A percentile compares a stretch with the other conserved stretches of the same genome.
These are phyloP conservation scores for Drosophila grimshawi DNA, from an alignment of 1,140 invertebrate species.

Conservation along the genomic window DNA sequence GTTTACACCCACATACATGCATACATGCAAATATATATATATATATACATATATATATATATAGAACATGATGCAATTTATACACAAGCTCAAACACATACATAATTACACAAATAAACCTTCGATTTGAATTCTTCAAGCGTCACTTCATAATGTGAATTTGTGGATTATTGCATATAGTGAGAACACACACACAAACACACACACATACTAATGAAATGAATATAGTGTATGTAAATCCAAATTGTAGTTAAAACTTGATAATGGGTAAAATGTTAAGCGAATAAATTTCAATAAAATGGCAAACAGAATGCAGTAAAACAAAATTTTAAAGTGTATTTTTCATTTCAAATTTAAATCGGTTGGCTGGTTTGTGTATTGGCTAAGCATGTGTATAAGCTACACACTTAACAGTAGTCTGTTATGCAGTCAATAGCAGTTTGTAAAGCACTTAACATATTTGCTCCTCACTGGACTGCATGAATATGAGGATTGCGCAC, in stretches of 20 bases:
- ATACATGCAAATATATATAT: conserved; percentile 40
- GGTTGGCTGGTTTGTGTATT: conserved; percentile 14
- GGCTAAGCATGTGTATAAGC: not conserved
- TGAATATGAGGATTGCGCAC: not conserved
- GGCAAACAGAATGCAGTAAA: conserved; percentile 62
- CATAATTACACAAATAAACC: conserved; percentile 28
- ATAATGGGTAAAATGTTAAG: conserved; percentile 77
- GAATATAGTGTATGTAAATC: conserved; percentile 66
- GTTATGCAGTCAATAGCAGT: not conserved
- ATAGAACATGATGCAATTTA: conserved; percentile 48
- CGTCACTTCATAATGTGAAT: conserved; percentile 16
- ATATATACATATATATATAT: conserved; percentile 51
- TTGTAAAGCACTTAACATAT: not conserved
- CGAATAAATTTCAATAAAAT: conserved; percentile 69
- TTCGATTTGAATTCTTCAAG: conserved; percentile 47
- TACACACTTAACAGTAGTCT: not conserved
- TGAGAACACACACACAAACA: conserved; percentile 17
- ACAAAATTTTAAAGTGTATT: conserved; percentile 31
- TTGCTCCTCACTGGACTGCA: not conserved
- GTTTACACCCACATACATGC: conserved; percentile 47
- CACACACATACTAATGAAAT: conserved; percentile 18
- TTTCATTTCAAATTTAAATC: conserved; percentile 7
- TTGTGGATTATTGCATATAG: conserved; percentile 18
- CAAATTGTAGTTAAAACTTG: conserved; percentile 79
- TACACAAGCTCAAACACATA: conserved; percentile 25